A percentile compares a stretch with the other conserved stretches of the same genome.
Evolutionary conservation across 2,888 invertebrate species (phyloP).

Genomic region (Pseudococcus viburni): DNA sequence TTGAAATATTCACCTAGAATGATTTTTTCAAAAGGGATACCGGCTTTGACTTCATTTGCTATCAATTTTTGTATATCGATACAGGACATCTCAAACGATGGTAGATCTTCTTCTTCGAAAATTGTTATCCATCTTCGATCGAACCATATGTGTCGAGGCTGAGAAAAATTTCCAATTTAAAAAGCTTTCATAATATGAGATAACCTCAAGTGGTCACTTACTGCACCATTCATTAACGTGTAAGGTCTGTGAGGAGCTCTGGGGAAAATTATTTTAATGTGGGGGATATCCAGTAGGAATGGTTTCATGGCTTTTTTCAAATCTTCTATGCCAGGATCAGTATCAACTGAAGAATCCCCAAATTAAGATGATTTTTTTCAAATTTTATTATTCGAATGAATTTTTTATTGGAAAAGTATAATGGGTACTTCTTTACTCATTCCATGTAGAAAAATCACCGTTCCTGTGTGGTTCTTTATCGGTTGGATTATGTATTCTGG

Average conservation of each 20-base stretch:
- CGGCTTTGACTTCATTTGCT: not conserved
- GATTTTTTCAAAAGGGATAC: not conserved
- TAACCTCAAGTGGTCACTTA: slow-evolving; percentile 70
- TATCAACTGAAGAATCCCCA: not conserved
- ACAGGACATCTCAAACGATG: slow-evolving; percentile 19
- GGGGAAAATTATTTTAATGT: slow-evolving; percentile 83
- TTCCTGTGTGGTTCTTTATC: slow-evolving; percentile 11
- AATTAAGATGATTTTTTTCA: not conserved
- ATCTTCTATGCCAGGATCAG: not conserved
- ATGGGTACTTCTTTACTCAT: not conserved
- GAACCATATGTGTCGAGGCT: slow-evolving; percentile 48
- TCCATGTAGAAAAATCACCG: slow-evolving; percentile 46
- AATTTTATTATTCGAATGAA: not conserved
- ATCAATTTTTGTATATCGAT: slow-evolving; percentile 12
- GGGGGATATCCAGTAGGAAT: slow-evolving; percentile 73
- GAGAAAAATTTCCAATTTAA: not conserved
- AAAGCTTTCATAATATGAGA: no score
- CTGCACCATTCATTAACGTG: slow-evolving; percentile 76
- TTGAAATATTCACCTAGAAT: not conserved
- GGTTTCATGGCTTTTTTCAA: slow-evolving; percentile 27
- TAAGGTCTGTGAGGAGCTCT: slow-evolving; percentile 85
- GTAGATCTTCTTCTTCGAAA: slow-evolving; percentile 7
- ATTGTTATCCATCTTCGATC: not conserved
- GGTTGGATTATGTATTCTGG: slow-evolving; percentile 27
- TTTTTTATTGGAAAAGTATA: not conserved